Evolutionary conservation across 1,140 invertebrate species (phyloP).

Genomic region (Steinernema feltiae): DNA sequence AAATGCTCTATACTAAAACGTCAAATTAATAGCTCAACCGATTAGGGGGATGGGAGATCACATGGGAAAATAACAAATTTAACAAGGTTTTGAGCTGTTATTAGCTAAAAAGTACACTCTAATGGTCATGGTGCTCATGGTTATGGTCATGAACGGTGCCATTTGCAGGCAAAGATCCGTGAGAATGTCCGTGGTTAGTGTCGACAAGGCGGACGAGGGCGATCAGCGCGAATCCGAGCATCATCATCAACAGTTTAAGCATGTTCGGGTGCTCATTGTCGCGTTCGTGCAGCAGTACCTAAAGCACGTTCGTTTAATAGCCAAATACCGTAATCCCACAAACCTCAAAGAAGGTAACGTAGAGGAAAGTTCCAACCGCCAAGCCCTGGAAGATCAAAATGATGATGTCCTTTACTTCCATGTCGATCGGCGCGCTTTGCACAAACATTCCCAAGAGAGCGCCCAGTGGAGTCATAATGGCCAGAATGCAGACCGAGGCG

Average conservation of each 20-base stretch:
- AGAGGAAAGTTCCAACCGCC: constrained; percentile 54
- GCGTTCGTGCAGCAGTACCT: constrained; percentile 55
- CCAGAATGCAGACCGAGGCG: constrained; percentile 44
- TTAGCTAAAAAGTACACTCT: not conserved
- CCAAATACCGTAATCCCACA: not conserved
- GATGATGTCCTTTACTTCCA: constrained; percentile 38
- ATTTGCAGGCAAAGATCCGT: not conserved
- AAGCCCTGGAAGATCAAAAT: constrained; percentile 48
- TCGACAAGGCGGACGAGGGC: constrained; percentile 30
- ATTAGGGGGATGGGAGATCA: no score
- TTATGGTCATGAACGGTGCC: constrained; percentile 17
- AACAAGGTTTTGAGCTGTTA: not conserved
- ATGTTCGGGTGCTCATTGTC: constrained; percentile 55
- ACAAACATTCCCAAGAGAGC: constrained; percentile 45
- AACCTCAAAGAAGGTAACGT: constrained; percentile 56
- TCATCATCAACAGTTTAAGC: constrained; percentile 47
- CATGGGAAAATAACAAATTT: not conserved
- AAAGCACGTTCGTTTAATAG: constrained; percentile 24
- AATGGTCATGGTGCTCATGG: not conserved
- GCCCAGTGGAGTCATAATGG: constrained; percentile 49
- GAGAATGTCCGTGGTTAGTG: constrained; percentile 30
- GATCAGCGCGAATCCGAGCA: constrained; percentile 46
- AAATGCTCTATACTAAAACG: no score
- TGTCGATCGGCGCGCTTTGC: constrained; percentile 30
- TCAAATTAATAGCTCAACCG: no score